Conservation (phyloP, 1,140 invertebrate species). For the Atta texana region DNA sequence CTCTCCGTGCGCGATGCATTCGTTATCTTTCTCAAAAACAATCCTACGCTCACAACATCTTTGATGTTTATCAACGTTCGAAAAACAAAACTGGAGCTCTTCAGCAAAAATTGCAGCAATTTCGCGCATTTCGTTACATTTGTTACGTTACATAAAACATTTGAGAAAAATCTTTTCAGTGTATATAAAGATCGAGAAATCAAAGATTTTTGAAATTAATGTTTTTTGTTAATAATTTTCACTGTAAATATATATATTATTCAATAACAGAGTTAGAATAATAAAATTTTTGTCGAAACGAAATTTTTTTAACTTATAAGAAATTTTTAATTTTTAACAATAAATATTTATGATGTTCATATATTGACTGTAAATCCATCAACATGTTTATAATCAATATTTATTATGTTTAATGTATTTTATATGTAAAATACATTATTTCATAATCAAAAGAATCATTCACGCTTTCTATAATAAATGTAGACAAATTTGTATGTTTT, state of each 20-base stretch:
- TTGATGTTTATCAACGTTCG: constrained; percentile 32
- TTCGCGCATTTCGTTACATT: background rate
- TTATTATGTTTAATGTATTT: background rate
- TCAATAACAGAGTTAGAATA: background rate
- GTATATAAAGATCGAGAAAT: background rate
- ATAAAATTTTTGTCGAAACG: background rate
- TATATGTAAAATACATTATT: background rate
- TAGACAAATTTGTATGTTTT: background rate
- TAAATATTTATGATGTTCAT: background rate
- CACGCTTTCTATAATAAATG: background rate
- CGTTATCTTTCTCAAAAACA: constrained; percentile 45
- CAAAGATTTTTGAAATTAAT: background rate
- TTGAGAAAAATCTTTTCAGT: background rate
- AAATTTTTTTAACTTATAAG: background rate
- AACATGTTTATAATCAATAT: background rate
- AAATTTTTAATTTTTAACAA: background rate
- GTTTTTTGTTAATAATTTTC: background rate
- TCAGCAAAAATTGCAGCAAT: background rate
- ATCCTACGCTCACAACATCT: background rate
- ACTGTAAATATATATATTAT: background rate
- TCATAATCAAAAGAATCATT: background rate
- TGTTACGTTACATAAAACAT: too few species aligned
- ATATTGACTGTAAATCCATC: background rate
- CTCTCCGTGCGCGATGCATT: background rate
- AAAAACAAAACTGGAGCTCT: background rate